Evolutionary conservation across 2,888 invertebrate genomes (phyloP), one percentile per base, ranked within the genome.

Genomic region (Chydorus sphaericus): DNA sequence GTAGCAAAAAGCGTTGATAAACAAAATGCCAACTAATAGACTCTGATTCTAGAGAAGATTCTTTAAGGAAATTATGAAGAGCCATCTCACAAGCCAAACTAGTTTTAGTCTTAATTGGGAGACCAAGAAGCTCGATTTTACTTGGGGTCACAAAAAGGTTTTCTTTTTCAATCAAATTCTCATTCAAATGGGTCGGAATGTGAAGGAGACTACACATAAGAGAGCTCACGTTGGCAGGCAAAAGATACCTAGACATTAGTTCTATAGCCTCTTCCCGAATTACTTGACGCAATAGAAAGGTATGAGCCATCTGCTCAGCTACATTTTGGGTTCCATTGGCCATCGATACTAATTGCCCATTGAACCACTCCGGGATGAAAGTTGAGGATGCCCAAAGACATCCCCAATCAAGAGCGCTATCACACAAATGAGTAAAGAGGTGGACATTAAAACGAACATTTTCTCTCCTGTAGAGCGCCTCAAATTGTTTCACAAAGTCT

Each of bases 301-400:
- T 52, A 8, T 52, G 16, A 11, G 31, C 52, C 52, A 52, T 52
- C 26, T 52, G 52, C 31, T 52, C 36, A 14, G 23, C 18, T 8
- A 52, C 52, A 11, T 7, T 16, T 18, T 52, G 52, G 31, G 52
- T 36, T 10, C 52, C 52, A 20, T 36, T 52, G 11, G 33, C n/a
- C 26, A 29, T 14, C 36, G 16, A 20, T 11, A 36, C 20, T 23
- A 52, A 20, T n/a, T 14, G 16, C n/a, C 52, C 52, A 52, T 52
- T 36, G 36, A 52, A 52, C 31, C 23, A 36, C n/a, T 52, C 52
- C 11, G 52, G 52, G n/a, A 52, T 52, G 26, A 52, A 36, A 16
- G 52, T 52, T 11, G 52, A 52, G n/a, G 20, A 20, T 8, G 30
- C 31, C 52, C 52, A 52, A 16, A 52, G 16, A 18, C 36, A 36